Conservation (phyloP, 2,888 invertebrate genomes). For the Stegana nigrithorax region DNA sequence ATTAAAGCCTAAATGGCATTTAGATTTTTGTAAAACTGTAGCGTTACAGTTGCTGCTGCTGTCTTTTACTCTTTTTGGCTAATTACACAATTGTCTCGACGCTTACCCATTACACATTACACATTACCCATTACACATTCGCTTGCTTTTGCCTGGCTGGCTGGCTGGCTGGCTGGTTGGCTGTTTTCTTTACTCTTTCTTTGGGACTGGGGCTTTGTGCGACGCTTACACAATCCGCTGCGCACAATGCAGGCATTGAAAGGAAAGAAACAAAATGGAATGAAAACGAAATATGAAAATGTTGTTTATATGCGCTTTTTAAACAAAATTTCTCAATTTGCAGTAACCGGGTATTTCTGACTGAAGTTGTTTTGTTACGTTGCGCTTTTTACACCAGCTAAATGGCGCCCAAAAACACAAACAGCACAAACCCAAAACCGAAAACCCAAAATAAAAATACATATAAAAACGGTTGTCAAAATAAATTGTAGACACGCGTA, state of each 20-base stretch:
- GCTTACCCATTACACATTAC: not conserved
- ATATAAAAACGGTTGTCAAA: too few species aligned
- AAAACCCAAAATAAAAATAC: too few species aligned
- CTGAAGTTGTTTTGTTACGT: slow-evolving; percentile 14
- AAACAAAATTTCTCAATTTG: slow-evolving; percentile 6
- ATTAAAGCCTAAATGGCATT: slow-evolving; percentile 33
- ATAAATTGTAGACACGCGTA: slow-evolving; percentile 17
- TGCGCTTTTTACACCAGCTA: slow-evolving; percentile 22
- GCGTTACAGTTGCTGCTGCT: slow-evolving; percentile 17
- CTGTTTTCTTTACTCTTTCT: slow-evolving; percentile 20
- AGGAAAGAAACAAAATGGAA: not conserved
- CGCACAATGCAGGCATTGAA: slow-evolving; percentile 12
- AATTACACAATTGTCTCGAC: slow-evolving; percentile 55
- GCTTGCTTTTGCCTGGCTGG: too few species aligned
- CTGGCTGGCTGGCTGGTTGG: too few species aligned
- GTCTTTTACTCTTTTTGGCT: slow-evolving; percentile 36
- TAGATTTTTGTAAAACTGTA: slow-evolving; percentile 37
- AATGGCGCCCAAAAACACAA: slow-evolving; percentile 25
- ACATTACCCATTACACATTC: not conserved
- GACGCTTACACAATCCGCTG: slow-evolving; percentile 47
- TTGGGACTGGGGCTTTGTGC: slow-evolving; percentile 40
- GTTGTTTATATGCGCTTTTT: not conserved
- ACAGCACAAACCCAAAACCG: too few species aligned
- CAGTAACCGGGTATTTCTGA: not conserved
- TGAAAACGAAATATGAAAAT: not conserved